Percentiles rank a stretch among this genome's conserved stretches.
These are phyloP conservation scores for Busseola fusca DNA, from an alignment of 2,888 invertebrate species.

Conservation along the genomic window DNA sequence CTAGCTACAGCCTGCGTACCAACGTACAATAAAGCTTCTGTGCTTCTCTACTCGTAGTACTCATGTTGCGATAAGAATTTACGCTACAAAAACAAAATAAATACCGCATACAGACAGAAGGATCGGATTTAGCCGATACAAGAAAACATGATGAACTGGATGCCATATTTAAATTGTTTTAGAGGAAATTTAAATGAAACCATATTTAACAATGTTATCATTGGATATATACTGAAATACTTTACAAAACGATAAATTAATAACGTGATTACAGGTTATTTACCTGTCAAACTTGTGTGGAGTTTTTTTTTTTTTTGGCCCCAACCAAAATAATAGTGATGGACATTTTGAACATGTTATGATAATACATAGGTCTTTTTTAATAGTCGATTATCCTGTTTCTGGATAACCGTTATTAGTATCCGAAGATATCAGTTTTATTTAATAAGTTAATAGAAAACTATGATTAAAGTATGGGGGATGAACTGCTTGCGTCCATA, in stretches of 20 bases:
- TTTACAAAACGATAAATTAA: neutral
- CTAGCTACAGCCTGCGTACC: constrained; percentile 28
- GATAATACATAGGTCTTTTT: too few relatives aligned
- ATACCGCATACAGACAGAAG: neutral
- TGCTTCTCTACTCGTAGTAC: constrained; percentile 36
- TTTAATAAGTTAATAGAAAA: too few relatives aligned
- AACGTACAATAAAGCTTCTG: constrained; percentile 21
- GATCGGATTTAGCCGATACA: constrained; percentile 4
- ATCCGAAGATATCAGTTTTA: too few relatives aligned
- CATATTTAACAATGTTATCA: neutral
- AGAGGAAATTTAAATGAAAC: constrained; percentile 1
- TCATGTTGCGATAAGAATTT: constrained; percentile 38
- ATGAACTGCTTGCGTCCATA: too few relatives aligned
- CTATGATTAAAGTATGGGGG: too few relatives aligned
- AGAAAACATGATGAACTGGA: constrained; percentile 1
- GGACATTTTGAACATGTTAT: too few relatives aligned
- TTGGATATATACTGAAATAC: neutral
- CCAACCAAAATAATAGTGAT: too few relatives aligned
- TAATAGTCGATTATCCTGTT: too few relatives aligned
- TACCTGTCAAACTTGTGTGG: too few relatives aligned
- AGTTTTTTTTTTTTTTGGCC: too few relatives aligned
- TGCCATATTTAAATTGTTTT: too few relatives aligned
- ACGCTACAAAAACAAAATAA: constrained; percentile 22
- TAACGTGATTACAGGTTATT: neutral
- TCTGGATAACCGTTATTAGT: too few relatives aligned